Evolutionary conservation across 2,113 vertebrate genomes (phyloP), one percentile per base, ranked within the genome.

Genomic region (Apaloderma vittatum): DNA sequence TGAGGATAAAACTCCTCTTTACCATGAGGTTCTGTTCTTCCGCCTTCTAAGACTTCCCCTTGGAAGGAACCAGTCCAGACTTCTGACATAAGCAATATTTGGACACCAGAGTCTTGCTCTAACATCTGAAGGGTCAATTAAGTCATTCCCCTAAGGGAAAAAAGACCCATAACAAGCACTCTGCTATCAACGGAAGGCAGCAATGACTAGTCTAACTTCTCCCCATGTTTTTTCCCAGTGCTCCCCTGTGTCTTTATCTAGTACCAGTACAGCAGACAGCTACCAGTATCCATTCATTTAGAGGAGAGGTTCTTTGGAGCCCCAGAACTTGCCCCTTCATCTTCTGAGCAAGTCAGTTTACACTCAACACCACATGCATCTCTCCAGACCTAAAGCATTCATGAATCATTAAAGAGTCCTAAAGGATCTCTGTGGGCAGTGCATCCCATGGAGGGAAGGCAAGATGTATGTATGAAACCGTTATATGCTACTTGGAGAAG

Each of bases 91-190:
- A 92, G 71, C 59, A 92, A 80, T 92, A 95, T 66, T 57, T 94
- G 82, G 57, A 77, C 59, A 86, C 34, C 63, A 78, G 27, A 90
- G 48, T 83, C 86, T 92, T 71, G 72, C 76, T 79, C 88, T 94
- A 94, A 86, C 78, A 88, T 58, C 90, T 95, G 74, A 97, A 93
- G 67, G 63, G 88, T 93, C 75, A 80, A 80, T 86, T 93, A 95
- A 83, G 59, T 90, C 68, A 76, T 80, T 94, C 88, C 82, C 43
- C 67, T 88, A 82, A 83, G 78, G 85, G 81, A 86, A 86, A 92
- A 78, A 82, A 88, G 59, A 79, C 78, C 88, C 75, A 12, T 37
- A 93, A 74, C 79, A 92, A 92, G 71, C 52, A 84, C 62, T 80
- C 54, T 62, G 55, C 72, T 90, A 49, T 67, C 29, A 83, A 46